Evolutionary conservation across 1,140 invertebrate genomes (phyloP), one percentile per base, ranked within the genome.

Genomic region (Listronotus oregonensis): DNA sequence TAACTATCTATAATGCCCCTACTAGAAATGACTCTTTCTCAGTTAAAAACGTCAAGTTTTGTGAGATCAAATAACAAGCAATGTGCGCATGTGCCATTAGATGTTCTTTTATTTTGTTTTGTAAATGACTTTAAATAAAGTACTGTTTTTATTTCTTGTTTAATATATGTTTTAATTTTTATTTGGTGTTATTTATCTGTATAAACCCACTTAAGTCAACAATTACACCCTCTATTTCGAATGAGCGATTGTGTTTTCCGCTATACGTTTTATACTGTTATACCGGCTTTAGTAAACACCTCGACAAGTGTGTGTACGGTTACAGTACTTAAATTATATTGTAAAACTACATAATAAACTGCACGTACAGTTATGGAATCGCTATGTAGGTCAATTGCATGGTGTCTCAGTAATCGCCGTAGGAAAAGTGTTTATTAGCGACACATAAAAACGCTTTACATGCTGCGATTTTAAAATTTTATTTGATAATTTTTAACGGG

Each of bases 311-410:
- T 60, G 27, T 50, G 37, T 49, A 60, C 49, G 59, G 59, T 51
- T 61, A 42, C 27, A 51, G n/a, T 61, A 43, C 31, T 46, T 52
- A 61, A 61, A 51, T 51, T 61, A 61, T 61, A 52, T 61, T 51
- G 59, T 61, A 50, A 51, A 51, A 51, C 17, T 9, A 40, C 37
- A 32, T 42, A 61, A 51, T 51, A 61, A 52, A 51, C 37, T 42
- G 32, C 21, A 12, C 49, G 47, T 61, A 61, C 59, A 51, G 59
- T 61, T 61, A 51, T 61, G 47, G 59, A 31, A 21, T 43, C 59
- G 32, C 37, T 15, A 61, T 61, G 59, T 61, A 31, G 59, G 59
- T 61, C 59, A 61, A 61, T 61, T 61, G 49, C 47, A 51, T 42
- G 43, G 59, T 61, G 46, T 49, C 42, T 57, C 42, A 8, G 55